Conservation (phyloP, 64 coral and sea anemone species). For the Acropora yongei region DNA sequence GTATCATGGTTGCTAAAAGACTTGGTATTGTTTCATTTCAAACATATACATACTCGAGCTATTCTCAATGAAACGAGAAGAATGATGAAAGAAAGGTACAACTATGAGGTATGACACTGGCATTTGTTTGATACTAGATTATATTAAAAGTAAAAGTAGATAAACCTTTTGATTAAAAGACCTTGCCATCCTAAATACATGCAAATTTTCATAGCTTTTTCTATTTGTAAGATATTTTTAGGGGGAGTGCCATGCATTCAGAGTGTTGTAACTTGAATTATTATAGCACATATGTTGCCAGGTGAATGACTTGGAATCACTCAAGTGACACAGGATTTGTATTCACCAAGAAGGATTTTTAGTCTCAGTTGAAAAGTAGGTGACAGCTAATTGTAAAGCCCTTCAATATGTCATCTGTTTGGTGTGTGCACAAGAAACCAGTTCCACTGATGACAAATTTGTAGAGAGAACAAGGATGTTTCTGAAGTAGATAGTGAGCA, state of each 20-base stretch:
- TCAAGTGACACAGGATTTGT: too few relatives aligned
- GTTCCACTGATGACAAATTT: conserved; percentile 16
- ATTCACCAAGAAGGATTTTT: too few relatives aligned
- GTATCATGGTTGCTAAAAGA: conserved; percentile 4
- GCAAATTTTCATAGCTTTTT: too few relatives aligned
- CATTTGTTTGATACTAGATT: not conserved
- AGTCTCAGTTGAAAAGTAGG: too few relatives aligned
- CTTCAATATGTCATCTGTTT: not conserved
- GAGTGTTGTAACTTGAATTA: too few relatives aligned
- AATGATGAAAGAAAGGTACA: conserved; percentile 58
- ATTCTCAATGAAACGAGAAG: conserved; percentile 53
- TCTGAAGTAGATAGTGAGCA: not conserved
- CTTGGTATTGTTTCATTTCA: conserved; percentile 4
- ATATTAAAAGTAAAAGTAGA: too few relatives aligned
- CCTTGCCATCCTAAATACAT: too few relatives aligned
- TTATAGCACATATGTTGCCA: not conserved
- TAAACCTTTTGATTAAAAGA: too few relatives aligned
- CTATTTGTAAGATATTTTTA: too few relatives aligned
- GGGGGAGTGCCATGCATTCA: too few relatives aligned
- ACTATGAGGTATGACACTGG: conserved; percentile 37
- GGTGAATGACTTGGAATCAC: too few relatives aligned
- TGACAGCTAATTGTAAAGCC: too few relatives aligned
- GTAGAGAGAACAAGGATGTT: not conserved
- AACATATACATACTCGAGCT: conserved; percentile 19
- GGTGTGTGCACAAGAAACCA: conserved; percentile 27